phyloP scores from a whole-genome alignment of 2,113 vertebrate species.

The Potamarius usumacintae region DNA sequence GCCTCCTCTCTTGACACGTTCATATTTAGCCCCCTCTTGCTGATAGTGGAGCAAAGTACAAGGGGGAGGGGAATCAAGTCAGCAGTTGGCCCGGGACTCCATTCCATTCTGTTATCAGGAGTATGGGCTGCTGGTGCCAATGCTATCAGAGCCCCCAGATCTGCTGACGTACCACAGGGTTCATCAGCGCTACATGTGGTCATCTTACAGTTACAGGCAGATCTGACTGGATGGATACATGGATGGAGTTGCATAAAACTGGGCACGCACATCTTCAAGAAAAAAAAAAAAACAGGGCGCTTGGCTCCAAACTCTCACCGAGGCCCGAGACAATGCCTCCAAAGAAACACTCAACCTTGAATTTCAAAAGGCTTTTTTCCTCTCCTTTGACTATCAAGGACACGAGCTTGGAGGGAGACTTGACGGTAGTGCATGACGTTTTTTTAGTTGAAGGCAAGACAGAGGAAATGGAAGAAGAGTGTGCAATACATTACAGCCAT shows the following conservation, averaged over 20 bases:
- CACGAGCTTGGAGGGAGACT: conserved; percentile 41
- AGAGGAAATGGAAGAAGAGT: conserved; percentile 31
- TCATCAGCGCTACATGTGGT: conserved; percentile 28
- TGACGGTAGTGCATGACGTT: conserved; percentile 32
- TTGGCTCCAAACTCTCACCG: conserved; percentile 40
- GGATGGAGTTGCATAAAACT: conserved; percentile 7
- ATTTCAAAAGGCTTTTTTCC: conserved; percentile 49
- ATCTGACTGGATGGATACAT: conserved; percentile 27
- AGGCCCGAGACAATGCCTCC: conserved; percentile 36
- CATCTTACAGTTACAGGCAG: conserved; percentile 41
- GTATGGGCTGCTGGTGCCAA: conserved; percentile 6
- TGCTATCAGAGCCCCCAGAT: conserved; percentile 24
- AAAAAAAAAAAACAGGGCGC: conserved; percentile 43
- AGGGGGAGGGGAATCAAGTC: conserved; percentile 7
- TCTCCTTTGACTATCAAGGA: conserved; percentile 48
- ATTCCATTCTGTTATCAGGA: conserved; percentile 34
- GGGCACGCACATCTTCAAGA: not conserved
- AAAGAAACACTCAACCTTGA: conserved; percentile 48
- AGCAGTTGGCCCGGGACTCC: conserved; percentile 8
- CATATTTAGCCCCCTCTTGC: conserved; percentile 39
- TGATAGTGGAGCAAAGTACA: conserved; percentile 19
- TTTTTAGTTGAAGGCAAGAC: conserved; percentile 31
- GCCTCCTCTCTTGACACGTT: conserved; percentile 24
- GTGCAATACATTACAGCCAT: conserved; percentile 9
- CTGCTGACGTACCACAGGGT: conserved; percentile 35